Percentiles rank a stretch among this genome's conserved stretches.
These are phyloP conservation scores for Caenorhabditis afra DNA, from an alignment of 2,888 invertebrate genomes.

Conservation along the genomic window DNA sequence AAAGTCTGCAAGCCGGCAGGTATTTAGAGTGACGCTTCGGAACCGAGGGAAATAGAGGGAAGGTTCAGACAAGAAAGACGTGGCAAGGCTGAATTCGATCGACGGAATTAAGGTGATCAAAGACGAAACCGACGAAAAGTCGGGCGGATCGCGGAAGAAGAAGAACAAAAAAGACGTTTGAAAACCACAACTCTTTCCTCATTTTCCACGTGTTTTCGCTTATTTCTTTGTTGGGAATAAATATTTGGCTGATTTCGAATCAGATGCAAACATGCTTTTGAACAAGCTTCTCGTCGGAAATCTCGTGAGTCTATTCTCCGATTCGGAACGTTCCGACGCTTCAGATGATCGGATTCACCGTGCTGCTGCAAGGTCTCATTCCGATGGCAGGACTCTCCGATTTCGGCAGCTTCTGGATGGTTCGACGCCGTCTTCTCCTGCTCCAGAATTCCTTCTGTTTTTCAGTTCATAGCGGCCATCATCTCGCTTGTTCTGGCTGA, in stretches of 20 bases:
- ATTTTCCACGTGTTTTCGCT: background rate
- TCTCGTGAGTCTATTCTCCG: slow-evolving; percentile 1
- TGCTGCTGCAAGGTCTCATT: slow-evolving; percentile 26
- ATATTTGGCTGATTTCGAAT: slow-evolving; percentile 7
- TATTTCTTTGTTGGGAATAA: background rate
- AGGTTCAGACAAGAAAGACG: slow-evolving; percentile 16
- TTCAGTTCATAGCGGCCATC: slow-evolving; percentile 18
- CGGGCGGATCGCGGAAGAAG: background rate
- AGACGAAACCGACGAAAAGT: slow-evolving; percentile 7
- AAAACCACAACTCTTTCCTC: background rate
- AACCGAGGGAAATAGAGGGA: background rate
- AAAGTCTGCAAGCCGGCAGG: slow-evolving; percentile 32
- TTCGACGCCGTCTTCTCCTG: background rate
- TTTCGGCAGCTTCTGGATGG: slow-evolving; percentile 32
- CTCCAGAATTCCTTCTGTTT: too few relatives aligned
- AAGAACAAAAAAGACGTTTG: slow-evolving; percentile 29
- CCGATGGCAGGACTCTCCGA: slow-evolving; percentile 15
- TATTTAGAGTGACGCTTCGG: background rate
- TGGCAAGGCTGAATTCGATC: slow-evolving; percentile 24
- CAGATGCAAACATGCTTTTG: slow-evolving; percentile 35
- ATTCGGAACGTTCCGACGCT: background rate
- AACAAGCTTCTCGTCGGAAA: slow-evolving; percentile 36
- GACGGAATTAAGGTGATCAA: slow-evolving; percentile 4
- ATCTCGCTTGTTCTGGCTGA: slow-evolving; percentile 11
- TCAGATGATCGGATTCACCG: slow-evolving; percentile 28